Evolutionary conservation across 1,140 invertebrate genomes (phyloP), one percentile per base, ranked within the genome.

Genomic region (Drosophila sp.): DNA sequence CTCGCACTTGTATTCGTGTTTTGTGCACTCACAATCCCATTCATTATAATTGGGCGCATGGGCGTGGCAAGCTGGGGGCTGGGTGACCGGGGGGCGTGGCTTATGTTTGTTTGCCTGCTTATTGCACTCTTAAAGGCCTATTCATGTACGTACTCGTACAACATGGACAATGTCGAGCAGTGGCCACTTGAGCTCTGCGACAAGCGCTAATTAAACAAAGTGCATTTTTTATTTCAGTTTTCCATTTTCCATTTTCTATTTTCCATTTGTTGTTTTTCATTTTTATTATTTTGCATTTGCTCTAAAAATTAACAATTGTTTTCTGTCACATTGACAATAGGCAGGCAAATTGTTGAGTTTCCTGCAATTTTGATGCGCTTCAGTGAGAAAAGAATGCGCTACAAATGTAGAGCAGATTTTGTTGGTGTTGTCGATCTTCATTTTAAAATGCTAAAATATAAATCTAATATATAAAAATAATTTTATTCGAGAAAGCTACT

Each of bases 181-280:
- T 11, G 40, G 16, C 45, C 69, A 72, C 69, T 72, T 65, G 43
- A 58, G 66, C 51, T 54, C 65, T 40, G 48, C 61, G 46, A 62
- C 78, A 80, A 70, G 53, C 77, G 54, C 63, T 84, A 77, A 76
- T 74, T 76, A 84, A 80, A 72, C 59, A 87, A 50, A 75, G 43
- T 59, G 59, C 69, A 64, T 56, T 72, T 36, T 62, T 5, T 29
- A 41, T 21, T 34, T 80, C 43, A 32, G 8, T 29, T 34, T 45
- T 58, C 27, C 25, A 40, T 71, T 46, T 69, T 81, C 70, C 61
- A 40, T 50, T 54, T n/a, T 9, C 11, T 4, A 11, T 2, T n/a
- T 38, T 9, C 34, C 40, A 9, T 40, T 79, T 53, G n/a, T n/a
- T 38, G 7, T 29, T 34, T 45, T 58, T 27, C 25, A 34, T 71